Base-by-base conservation (phyloP, 2,797 vertebrate genomes). In the Eulemur rubriventer region DNA sequence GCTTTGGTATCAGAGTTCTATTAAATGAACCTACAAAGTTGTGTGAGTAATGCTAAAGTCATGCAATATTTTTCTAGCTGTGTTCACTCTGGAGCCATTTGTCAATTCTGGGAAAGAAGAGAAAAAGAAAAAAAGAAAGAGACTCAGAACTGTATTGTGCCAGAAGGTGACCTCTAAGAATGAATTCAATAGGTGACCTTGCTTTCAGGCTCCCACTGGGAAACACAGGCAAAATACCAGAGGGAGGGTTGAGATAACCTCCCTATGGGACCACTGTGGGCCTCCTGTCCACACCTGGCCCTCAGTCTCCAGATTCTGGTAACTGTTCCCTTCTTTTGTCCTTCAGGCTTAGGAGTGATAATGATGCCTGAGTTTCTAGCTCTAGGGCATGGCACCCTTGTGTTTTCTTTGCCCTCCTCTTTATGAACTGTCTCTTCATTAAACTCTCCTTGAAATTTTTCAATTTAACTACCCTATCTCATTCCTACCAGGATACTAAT, bases 21-120 rank as follows among this genome's bases (percentile, higher is more conserved):
- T 72, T 97, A 97, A 86, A 97, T 76, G 35, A 95, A 96, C 50
- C 97, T 98, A 48, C 61, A 48, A 96, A 85, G 52, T 84, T 81
- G 76, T 73, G 67, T 95, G 75, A 87, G 75, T 35, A 67, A 89
- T 84, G 67, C n/a, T 79, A 87, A 95, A 70, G 38, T 16, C 48
- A 75, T 65, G 18, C 43, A 70, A 11, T 78, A 88, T 63, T 94
- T 70, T 91, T 80, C 33, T n/a, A 86, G 33, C 16, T 30, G 10
- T 38, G 20, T 85, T 91, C 33, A 79, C 12, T 76, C 78, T 82
- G 50, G 28, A 92, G 26, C 35, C 48, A 85, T 90, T 72, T 80
- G 43, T 79, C 61, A 86, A 52, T 86, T 89, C 73, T 52, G 38
- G 38, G 22, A 48, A 67, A 46, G 6, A 41, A 78, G 38, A 52